A percentile compares a stretch with the other conserved stretches of the same genome.
These are phyloP conservation scores for Caenorhabditis sp. DNA, from an alignment of 2,888 invertebrate species.

Conservation along the genomic window DNA sequence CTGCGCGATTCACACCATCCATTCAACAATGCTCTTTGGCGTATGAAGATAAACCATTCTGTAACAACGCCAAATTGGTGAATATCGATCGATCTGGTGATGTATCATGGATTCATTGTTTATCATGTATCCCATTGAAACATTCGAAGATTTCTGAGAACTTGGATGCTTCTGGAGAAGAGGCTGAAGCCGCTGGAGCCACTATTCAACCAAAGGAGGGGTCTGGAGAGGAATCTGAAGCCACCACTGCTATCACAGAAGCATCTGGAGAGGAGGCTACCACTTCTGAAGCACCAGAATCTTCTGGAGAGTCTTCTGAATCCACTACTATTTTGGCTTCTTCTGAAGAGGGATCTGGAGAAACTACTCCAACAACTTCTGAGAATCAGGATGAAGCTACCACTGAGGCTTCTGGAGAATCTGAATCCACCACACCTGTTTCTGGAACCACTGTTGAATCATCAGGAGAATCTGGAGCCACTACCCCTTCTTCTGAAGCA, in stretches of 20 bases:
- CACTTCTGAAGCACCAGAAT: slow-evolving; percentile 7
- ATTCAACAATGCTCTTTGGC: slow-evolving; percentile 53
- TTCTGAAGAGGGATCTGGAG: slow-evolving; percentile 10
- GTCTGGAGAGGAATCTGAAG: neutral
- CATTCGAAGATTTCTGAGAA: slow-evolving; percentile 18
- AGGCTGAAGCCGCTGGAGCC: slow-evolving; percentile 7
- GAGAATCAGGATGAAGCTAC: neutral
- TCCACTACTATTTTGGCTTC: slow-evolving; percentile 11
- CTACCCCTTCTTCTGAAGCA: slow-evolving; percentile 1
- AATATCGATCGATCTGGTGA: slow-evolving; percentile 35
- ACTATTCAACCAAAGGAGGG: too few relatives aligned
- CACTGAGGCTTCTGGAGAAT: slow-evolving; percentile 5
- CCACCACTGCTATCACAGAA: slow-evolving; percentile 1
- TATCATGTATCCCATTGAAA: slow-evolving; percentile 48
- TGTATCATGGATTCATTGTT: slow-evolving; percentile 60
- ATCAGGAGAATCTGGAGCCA: neutral
- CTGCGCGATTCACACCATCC: slow-evolving; percentile 53
- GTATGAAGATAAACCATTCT: slow-evolving; percentile 59
- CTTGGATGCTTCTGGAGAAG: neutral
- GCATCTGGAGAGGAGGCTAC: slow-evolving; percentile 11
- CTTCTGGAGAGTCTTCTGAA: slow-evolving; percentile 17
- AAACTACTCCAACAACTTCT: slow-evolving; percentile 9
- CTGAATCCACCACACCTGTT: neutral
- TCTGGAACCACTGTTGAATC: neutral
- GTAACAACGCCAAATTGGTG: slow-evolving; percentile 44